Evolutionary conservation across 2,888 invertebrate species (phyloP).

Genomic region (Mystacides longicornis): DNA sequence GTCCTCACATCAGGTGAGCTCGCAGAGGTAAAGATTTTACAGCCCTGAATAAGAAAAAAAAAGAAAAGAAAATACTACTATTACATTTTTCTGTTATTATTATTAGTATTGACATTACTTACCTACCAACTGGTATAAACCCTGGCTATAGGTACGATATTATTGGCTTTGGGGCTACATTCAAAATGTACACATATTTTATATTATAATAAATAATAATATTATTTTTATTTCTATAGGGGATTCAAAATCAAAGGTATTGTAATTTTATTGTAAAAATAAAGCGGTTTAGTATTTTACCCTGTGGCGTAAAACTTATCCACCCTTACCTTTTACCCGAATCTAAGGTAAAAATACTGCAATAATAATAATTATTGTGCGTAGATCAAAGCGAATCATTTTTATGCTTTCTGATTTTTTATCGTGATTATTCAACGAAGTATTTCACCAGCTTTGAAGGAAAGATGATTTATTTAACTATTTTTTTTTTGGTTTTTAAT

Average conservation of each 20-base stretch:
- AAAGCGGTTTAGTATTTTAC: not conserved
- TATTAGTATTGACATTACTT: not conserved
- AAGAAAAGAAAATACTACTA: slow-evolving; percentile 24
- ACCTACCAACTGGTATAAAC: no score
- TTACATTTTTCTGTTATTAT: slow-evolving; percentile 5
- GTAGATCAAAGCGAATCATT: no score
- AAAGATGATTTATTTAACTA: no score
- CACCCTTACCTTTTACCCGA: not conserved
- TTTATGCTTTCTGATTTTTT: no score
- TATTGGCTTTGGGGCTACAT: slow-evolving; percentile 22
- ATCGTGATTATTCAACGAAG: no score
- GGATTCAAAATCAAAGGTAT: not conserved
- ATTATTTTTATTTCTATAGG: no score
- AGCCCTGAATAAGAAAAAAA: no score
- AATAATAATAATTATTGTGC: no score
- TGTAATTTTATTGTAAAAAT: not conserved
- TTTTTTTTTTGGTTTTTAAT: no score
- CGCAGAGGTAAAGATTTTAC: slow-evolving; percentile 17
- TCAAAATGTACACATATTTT: slow-evolving; percentile 12
- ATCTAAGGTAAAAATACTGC: no score
- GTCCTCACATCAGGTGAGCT: slow-evolving; percentile 11
- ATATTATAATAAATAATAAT: not conserved
- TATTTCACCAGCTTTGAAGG: no score
- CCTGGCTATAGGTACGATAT: slow-evolving; percentile 15
- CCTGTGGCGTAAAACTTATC: not conserved